A percentile compares a stretch with the other conserved stretches of the same genome.
Conservation (phyloP, 2,888 invertebrate species). For the Nudaria mundana region DNA sequence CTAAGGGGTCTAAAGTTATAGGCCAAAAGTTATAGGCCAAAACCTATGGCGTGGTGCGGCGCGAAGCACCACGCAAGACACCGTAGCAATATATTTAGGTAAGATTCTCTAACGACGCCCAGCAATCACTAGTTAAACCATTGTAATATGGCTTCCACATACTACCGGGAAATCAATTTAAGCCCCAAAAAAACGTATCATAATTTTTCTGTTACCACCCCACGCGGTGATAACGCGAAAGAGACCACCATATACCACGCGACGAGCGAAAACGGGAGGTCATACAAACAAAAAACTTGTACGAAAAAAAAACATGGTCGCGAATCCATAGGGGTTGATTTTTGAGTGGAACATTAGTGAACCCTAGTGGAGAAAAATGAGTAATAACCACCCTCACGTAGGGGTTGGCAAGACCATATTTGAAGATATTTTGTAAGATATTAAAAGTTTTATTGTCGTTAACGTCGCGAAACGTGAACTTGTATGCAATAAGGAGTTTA, state of each 20-base stretch:
- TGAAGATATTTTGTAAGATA: conserved; percentile 54
- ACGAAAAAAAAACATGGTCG: conserved; percentile 76
- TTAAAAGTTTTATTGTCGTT: conserved; percentile 44
- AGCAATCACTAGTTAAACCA: conserved; percentile 32
- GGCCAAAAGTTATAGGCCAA: too few species aligned
- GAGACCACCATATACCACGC: conserved; percentile 34
- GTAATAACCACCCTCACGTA: conserved; percentile 59
- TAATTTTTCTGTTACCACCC: conserved; percentile 73
- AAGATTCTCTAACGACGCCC: conserved; percentile 3
- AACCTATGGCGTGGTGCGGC: too few species aligned
- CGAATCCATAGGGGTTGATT: conserved; percentile 73
- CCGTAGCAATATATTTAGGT: too few species aligned
- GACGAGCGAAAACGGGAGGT: conserved; percentile 36
- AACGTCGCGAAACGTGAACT: conserved; percentile 9
- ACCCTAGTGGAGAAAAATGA: conserved; percentile 73
- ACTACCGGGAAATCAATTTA: conserved; percentile 77
- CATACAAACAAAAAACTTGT: conserved; percentile 68
- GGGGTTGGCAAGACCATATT: conserved; percentile 64
- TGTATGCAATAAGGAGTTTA: conserved; percentile 10
- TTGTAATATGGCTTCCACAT: conserved; percentile 71
- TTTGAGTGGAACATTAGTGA: conserved; percentile 74
- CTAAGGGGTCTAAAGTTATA: too few species aligned
- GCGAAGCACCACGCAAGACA: background rate
- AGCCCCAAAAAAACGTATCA: conserved; percentile 77
- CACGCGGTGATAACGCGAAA: conserved; percentile 60